Percentiles rank a stretch among this genome's conserved stretches.
Evolutionary conservation across 2,888 invertebrate genomes (phyloP).

Genomic region (Ditylenchus weischeri): DNA sequence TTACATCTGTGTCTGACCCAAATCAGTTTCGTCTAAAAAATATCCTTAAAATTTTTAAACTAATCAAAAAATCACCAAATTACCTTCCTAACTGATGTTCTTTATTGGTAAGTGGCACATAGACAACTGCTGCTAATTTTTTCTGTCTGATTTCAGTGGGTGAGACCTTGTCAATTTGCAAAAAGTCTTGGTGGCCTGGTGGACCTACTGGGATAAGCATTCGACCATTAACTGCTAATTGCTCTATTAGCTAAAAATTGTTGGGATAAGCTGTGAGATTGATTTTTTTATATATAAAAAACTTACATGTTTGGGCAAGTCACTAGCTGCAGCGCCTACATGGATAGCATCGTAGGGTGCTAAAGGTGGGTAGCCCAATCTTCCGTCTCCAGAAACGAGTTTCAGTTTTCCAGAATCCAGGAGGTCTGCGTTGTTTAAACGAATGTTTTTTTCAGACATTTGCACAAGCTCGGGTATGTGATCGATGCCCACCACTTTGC

Average conservation of each 20-base stretch:
- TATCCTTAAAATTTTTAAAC: too few relatives aligned
- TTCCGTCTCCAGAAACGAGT: conserved; percentile 77
- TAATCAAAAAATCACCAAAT: too few relatives aligned
- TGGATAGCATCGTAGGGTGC: conserved; percentile 89
- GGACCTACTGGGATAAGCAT: conserved; percentile 64
- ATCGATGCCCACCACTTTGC: conserved; percentile 78
- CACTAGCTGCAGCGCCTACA: conserved; percentile 58
- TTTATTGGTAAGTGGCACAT: conserved; percentile 7
- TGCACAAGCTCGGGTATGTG: conserved; percentile 80
- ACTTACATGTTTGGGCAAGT: conserved; percentile 55
- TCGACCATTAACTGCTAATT: conserved; percentile 85
- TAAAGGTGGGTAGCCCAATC: conserved; percentile 72
- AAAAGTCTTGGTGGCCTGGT: conserved; percentile 63
- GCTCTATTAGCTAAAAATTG: conserved; percentile 71
- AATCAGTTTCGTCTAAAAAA: too few relatives aligned
- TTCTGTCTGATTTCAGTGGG: conserved; percentile 9
- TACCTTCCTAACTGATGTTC: neutral
- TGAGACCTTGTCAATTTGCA: conserved; percentile 78
- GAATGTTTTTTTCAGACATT: conserved; percentile 74
- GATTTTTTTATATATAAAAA: conserved; percentile 8
- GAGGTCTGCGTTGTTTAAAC: conserved; percentile 71
- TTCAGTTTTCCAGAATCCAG: conserved; percentile 69
- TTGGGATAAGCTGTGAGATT: neutral
- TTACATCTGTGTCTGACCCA: too few relatives aligned
- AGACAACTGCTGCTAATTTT: conserved; percentile 4